Percentiles rank a stretch among this genome's conserved stretches.
These are phyloP conservation scores for Falco cherrug DNA, from an alignment of 2,797 vertebrate genomes.

Conservation along the genomic window DNA sequence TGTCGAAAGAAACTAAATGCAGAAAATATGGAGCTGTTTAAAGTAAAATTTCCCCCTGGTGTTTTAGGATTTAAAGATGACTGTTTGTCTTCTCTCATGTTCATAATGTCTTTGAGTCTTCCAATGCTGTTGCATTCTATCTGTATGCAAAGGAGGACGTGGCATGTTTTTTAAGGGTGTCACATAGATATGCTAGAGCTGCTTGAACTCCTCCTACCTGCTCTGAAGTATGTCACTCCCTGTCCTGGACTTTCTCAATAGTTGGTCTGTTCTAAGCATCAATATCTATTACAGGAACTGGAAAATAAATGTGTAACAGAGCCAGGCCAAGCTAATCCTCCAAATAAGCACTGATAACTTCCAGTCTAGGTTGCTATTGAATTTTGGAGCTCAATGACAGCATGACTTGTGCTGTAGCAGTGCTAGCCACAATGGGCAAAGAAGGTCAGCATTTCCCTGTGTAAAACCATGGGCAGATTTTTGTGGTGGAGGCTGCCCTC, in stretches of 20 bases:
- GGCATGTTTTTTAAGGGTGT: not conserved
- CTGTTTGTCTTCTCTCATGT: not conserved
- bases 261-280: not conserved
- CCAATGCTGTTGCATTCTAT: not conserved
- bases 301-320: not conserved
- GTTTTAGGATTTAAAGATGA: not conserved
- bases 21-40: not conserved
- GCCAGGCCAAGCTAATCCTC: not conserved
- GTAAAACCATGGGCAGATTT: not conserved
- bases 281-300: not conserved
- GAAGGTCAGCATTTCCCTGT: fast-evolving
- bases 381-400: not conserved
- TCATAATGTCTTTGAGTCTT: not conserved
- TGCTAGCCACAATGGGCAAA: not conserved
- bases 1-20: not conserved
- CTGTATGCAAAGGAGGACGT: not conserved
- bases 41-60: not conserved
- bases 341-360: not conserved
- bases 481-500: not conserved
- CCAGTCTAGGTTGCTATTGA: not conserved
- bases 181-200: not conserved
- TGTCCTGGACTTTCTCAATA: not conserved
- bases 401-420: not conserved
- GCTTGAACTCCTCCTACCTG: not conserved
- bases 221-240: not conserved